Base-by-base conservation (phyloP, 2,113 vertebrate species). In the Enhydra lutris region DNA sequence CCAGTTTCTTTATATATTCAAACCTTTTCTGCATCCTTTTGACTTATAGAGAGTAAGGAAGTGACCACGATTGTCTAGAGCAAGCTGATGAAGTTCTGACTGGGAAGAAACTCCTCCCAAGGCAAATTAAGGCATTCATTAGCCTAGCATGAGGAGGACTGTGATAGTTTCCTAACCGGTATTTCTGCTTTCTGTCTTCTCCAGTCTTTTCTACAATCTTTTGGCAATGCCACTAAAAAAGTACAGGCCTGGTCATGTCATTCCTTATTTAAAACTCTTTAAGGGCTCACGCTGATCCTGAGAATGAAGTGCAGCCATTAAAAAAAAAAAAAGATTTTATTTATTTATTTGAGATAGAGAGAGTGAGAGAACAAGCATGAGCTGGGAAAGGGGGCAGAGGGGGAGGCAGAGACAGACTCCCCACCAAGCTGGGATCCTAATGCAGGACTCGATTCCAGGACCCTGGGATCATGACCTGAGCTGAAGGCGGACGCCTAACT, bases 181-280 rank as follows among this genome's bases (percentile, higher is more conserved):
- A 50, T 91, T 86, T 90, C 85, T 95, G 7, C 65, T 87, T 95
- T 18, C 59, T 7, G 5, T 81, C 45, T 93, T 89, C 63, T 90
- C 36, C 6, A 26, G 50, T 82, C 81, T 90, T 45, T 76, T 34
- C 24, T 87, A 31, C 21, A 91, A 18, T 94, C 57, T 87, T 47
- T 82, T 82, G 67, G 91, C 82, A 95, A 91, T 61, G 39, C 52
- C 26, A 82, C 76, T 81, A 52, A 76, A 95, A 94, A 87, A 59
- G 50, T 73, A 65, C 55, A 89, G 34, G 85, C 65, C n/a, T 89
- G n/a, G 78, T 92, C 78, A 61, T 95, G 78, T 59, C 52, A 79
- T 92, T 92, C 39, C 24, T 93, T 73, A 39, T 79, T 85, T 90
- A 69, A 73, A 84, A 81, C 85, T 71, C 14, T 76, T 69, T 61